Conservation (phyloP, 2,888 invertebrate genomes). For the Strigamia maritima region DNA sequence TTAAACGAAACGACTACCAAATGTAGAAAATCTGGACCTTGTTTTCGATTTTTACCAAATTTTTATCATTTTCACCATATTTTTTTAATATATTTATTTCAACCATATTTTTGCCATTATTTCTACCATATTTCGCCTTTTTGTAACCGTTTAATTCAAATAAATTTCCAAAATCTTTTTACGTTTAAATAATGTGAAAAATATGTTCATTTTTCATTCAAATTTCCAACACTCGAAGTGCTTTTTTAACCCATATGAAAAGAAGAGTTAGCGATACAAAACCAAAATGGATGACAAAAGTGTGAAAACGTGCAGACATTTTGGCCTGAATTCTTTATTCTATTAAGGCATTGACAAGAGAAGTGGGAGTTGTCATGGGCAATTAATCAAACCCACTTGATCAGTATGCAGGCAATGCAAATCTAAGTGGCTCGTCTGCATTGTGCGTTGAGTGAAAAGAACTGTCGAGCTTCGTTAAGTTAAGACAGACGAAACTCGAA, state of each 20-base stretch:
- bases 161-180: neutral
- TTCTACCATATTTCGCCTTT: too few species aligned
- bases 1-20: too few species aligned
- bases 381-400: conserved; percentile 34
- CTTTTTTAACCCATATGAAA: neutral
- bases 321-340: neutral
- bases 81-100: too few species aligned
- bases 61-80: too few species aligned
- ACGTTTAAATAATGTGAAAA: neutral
- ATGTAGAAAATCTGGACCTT: too few species aligned
- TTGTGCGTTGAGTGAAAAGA: conserved; percentile 22
- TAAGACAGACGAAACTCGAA: conserved; percentile 10
- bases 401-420: conserved; percentile 36
- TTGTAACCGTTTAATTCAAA: too few species aligned
- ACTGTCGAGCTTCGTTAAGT: conserved; percentile 25
- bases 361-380: conserved; percentile 34
- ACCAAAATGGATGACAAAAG: neutral
- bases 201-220: neutral
- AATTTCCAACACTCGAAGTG: neutral
- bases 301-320: conserved; percentile 19
- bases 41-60: too few species aligned
- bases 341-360: conserved; percentile 28
- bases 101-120: too few species aligned
- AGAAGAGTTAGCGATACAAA: neutral
- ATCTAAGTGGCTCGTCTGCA: neutral